Conservation (phyloP, 2,797 vertebrate species). For the Serranus cabrilla region DNA sequence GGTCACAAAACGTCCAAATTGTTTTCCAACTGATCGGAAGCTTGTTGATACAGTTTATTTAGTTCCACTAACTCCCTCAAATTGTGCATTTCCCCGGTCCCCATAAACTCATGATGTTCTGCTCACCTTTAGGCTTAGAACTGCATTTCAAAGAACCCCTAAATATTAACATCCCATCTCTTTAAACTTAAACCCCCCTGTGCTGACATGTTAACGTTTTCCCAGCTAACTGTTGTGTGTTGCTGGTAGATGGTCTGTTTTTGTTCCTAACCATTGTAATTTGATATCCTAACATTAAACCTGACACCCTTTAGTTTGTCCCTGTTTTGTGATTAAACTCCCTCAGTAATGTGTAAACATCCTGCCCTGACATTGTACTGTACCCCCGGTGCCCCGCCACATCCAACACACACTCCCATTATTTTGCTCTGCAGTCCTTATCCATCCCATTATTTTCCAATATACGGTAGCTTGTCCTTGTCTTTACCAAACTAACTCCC, state of each 20-base stretch:
- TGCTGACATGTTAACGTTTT: constrained; percentile 42
- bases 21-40: constrained; percentile 35
- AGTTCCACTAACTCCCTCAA: constrained; percentile 63
- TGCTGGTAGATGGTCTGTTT: constrained; percentile 56
- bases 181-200: constrained; percentile 40
- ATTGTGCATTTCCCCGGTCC: constrained; percentile 39
- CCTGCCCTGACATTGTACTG: constrained; percentile 53
- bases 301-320: constrained; percentile 55
- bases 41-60: constrained; percentile 30
- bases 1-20: constrained; percentile 43
- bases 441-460: constrained; percentile 58
- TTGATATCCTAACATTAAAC: constrained; percentile 52
- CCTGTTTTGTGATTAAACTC: constrained; percentile 62
- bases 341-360: constrained; percentile 55
- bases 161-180: constrained; percentile 52
- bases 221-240: constrained; percentile 62
- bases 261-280: constrained; percentile 58
- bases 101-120: constrained; percentile 43
- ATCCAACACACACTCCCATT: constrained; percentile 50
- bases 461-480: constrained; percentile 40
- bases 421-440: constrained; percentile 52
- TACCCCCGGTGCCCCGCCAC: constrained; percentile 43
- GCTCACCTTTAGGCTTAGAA: constrained; percentile 37
- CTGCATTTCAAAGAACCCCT: constrained; percentile 33
- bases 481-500: constrained; percentile 61